Evolutionary conservation across 1,140 invertebrate species (phyloP).

Genomic region (Tetramorium simillimum): DNA sequence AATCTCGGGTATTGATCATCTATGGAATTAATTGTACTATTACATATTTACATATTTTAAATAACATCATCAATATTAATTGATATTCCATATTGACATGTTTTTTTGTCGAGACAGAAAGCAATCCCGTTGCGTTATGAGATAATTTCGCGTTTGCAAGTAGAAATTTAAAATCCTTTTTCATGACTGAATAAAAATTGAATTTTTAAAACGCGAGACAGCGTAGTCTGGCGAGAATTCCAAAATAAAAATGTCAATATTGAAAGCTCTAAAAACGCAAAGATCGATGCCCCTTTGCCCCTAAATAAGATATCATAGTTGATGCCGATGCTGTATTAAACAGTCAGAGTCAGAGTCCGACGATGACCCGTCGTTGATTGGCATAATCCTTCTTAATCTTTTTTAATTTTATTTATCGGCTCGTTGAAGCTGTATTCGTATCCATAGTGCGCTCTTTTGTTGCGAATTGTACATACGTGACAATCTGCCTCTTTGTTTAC

Average conservation of each 20-base stretch:
- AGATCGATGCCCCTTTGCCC: slow-evolving; percentile 29
- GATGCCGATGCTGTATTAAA: neutral
- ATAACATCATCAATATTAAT: neutral
- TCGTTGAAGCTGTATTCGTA: neutral
- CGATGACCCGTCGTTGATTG: neutral
- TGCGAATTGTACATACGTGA: neutral
- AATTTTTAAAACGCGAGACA: neutral
- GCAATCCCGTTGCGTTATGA: neutral
- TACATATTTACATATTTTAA: neutral
- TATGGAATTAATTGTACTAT: neutral
- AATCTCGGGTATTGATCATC: neutral
- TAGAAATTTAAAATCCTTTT: neutral
- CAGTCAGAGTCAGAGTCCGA: neutral
- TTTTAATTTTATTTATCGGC: neutral
- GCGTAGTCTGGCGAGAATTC: neutral
- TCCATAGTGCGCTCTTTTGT: neutral
- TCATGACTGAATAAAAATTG: neutral
- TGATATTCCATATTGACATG: neutral
- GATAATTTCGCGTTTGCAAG: neutral
- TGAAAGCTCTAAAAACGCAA: neutral
- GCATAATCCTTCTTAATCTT: neutral
- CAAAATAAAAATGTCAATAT: slow-evolving; percentile 16
- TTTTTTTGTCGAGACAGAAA: neutral
- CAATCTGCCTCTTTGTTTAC: neutral
- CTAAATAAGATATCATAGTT: slow-evolving; percentile 15